A percentile compares a stretch with the other conserved stretches of the same genome.
phyloP scores from a whole-genome alignment of 2,113 vertebrate genomes.

The Hippocampus barbouri region DNA sequence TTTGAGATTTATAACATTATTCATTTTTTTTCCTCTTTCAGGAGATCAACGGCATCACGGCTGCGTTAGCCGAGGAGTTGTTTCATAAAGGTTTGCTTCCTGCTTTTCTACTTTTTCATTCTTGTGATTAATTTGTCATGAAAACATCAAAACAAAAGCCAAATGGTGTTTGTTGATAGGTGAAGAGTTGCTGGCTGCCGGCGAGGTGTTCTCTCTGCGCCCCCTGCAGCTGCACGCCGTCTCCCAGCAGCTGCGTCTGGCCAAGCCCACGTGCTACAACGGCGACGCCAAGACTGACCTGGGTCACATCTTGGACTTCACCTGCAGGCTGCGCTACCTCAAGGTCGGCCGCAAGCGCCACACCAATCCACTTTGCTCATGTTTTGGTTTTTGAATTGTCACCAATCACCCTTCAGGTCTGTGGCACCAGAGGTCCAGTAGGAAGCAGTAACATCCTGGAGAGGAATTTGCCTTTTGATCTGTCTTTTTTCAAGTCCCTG shows the following conservation, averaged over 20 bases:
- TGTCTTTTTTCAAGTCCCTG: slow-evolving; percentile 93
- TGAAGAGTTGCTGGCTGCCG: slow-evolving; percentile 86
- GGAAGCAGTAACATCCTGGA: slow-evolving; percentile 95
- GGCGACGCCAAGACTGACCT: slow-evolving; percentile 94
- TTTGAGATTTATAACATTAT: not conserved
- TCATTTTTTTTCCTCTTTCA: slow-evolving; percentile 46
- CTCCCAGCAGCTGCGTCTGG: slow-evolving; percentile 85
- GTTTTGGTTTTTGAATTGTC: not conserved
- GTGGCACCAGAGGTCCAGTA: slow-evolving; percentile 80
- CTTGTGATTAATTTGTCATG: not conserved
- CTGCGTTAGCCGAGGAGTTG: slow-evolving; percentile 88
- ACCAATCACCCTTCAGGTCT: slow-evolving; percentile 70
- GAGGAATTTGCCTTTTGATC: slow-evolving; percentile 82
- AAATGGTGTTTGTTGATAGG: slow-evolving; percentile 68
- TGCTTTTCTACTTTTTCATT: not conserved
- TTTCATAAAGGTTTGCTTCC: slow-evolving; percentile 85
- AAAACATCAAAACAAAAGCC: not conserved
- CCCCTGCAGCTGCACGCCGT: slow-evolving; percentile 90
- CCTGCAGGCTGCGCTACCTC: slow-evolving; percentile 92
- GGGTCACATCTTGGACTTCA: slow-evolving; percentile 96
- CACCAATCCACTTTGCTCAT: not conserved
- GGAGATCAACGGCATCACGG: slow-evolving; percentile 94
- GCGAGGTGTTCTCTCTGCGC: slow-evolving; percentile 85
- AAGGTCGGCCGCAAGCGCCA: slow-evolving; percentile 67
- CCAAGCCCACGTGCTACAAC: slow-evolving; percentile 86